Evolutionary conservation across 2,888 invertebrate genomes (phyloP).

Genomic region (Phyllotreta striolata): DNA sequence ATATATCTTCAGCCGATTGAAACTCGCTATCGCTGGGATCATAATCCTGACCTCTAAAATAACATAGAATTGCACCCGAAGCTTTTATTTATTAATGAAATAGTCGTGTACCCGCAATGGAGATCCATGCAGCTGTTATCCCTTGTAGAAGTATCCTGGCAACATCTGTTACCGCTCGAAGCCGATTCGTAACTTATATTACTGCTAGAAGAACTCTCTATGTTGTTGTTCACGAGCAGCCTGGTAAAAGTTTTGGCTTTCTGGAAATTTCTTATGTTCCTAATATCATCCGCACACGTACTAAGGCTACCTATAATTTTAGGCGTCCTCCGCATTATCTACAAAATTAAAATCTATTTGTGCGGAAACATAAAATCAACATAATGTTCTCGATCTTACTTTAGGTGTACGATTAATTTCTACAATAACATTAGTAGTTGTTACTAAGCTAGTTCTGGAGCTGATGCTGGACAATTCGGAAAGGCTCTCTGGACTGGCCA

Average conservation of each 20-base stretch:
- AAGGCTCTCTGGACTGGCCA: conserved; percentile 84
- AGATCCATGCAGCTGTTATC: conserved; percentile 41
- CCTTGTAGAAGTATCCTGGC: conserved; percentile 40
- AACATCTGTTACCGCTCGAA: conserved; percentile 56
- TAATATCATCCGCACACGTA: conserved; percentile 72
- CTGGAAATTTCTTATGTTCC: conserved; percentile 66
- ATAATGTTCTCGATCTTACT: conserved; percentile 36
- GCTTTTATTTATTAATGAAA: neutral
- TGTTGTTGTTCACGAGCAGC: conserved; percentile 47
- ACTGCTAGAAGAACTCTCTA: conserved; percentile 58
- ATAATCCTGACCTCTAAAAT: conserved; percentile 34
- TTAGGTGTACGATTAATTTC: conserved; percentile 48
- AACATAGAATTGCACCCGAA: neutral
- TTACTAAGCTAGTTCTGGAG: conserved; percentile 71
- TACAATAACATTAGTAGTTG: conserved; percentile 58
- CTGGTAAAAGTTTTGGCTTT: conserved; percentile 57
- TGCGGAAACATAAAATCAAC: too few relatives aligned
- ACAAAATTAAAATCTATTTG: too few relatives aligned
- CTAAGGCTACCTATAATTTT: conserved; percentile 72
- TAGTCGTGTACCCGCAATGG: conserved; percentile 45
- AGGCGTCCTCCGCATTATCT: conserved; percentile 70
- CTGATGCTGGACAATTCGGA: conserved; percentile 83
- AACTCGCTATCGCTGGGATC: conserved; percentile 58
- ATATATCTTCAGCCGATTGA: conserved; percentile 66
- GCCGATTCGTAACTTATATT: conserved; percentile 65